A percentile compares a stretch with the other conserved stretches of the same genome.
Conservation (phyloP, 2,888 invertebrate genomes). For the Eupithecia tripunctaria region DNA sequence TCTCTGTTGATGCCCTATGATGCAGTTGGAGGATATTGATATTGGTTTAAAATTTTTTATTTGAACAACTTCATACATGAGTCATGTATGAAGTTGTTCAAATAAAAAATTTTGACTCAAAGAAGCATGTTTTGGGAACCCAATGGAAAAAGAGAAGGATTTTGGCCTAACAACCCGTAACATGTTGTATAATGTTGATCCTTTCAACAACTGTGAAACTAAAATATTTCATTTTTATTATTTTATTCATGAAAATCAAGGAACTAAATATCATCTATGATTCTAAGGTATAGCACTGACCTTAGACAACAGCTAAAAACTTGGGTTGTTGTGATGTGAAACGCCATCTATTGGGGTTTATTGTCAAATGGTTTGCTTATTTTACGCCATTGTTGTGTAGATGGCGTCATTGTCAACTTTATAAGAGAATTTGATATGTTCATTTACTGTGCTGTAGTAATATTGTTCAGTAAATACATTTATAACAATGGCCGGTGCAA, state of each 20-base stretch:
- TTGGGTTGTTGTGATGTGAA: neutral
- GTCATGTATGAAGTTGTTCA: neutral
- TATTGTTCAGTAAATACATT: neutral
- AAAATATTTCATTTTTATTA: too few relatives aligned
- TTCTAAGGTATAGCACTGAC: slow-evolving; percentile 1
- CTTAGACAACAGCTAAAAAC: neutral
- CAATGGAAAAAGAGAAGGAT: neutral
- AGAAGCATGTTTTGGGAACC: neutral
- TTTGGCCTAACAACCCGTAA: neutral
- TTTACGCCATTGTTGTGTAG: slow-evolving; percentile 34
- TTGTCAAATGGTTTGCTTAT: neutral
- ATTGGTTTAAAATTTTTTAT: neutral
- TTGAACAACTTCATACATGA: neutral
- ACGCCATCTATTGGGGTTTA: slow-evolving; percentile 49
- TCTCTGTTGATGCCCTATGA: neutral
- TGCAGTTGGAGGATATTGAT: neutral
- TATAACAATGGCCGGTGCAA: neutral
- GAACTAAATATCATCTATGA: neutral
- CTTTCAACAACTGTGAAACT: neutral
- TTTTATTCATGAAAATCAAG: neutral
- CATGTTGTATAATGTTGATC: neutral
- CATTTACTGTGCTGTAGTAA: neutral
- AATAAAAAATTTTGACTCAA: neutral
- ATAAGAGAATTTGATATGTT: neutral
- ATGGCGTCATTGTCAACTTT: slow-evolving; percentile 47